These are phyloP conservation scores for Pachycephala philippinensis DNA, from an alignment of 2,113 vertebrate species.

Conservation along the genomic window DNA sequence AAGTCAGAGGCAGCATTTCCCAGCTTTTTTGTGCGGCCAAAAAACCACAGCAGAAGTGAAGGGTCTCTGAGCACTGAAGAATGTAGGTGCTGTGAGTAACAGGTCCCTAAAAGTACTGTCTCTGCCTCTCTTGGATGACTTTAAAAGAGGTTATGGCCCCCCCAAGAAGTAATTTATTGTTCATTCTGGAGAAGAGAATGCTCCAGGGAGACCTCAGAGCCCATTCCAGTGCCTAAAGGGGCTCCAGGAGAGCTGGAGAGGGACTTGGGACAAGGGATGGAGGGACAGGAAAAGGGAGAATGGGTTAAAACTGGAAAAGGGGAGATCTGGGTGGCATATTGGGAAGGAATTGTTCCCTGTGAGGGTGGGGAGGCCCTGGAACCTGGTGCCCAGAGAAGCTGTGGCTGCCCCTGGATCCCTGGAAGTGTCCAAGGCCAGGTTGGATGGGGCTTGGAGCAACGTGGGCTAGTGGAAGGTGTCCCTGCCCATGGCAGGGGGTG, in stretches of 20 bases:
- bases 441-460: rapidly evolving
- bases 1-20: not conserved
- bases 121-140: not conserved
- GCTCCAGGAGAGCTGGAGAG: not conserved
- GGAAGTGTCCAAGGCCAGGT: not conserved
- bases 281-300: not conserved
- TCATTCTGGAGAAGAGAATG: not conserved
- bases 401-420: not conserved
- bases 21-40: not conserved
- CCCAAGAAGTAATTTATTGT: not conserved
- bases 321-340: rapidly evolving
- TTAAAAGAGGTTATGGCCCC: not conserved
- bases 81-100: not conserved
- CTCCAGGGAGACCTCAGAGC: not conserved
- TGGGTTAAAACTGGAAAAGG: not conserved
- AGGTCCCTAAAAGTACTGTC: not conserved
- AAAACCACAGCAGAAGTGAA: not conserved
- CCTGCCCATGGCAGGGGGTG: not conserved
- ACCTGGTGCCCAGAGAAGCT: rapidly evolving
- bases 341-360: rapidly evolving
- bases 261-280: not conserved
- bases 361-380: rapidly evolving
- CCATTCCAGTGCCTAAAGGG: not conserved
- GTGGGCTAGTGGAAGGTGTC: not conserved
- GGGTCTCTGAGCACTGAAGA: not conserved